Evolutionary conservation across 2,113 vertebrate species (phyloP).

Genomic region (Epinephelus moara): DNA sequence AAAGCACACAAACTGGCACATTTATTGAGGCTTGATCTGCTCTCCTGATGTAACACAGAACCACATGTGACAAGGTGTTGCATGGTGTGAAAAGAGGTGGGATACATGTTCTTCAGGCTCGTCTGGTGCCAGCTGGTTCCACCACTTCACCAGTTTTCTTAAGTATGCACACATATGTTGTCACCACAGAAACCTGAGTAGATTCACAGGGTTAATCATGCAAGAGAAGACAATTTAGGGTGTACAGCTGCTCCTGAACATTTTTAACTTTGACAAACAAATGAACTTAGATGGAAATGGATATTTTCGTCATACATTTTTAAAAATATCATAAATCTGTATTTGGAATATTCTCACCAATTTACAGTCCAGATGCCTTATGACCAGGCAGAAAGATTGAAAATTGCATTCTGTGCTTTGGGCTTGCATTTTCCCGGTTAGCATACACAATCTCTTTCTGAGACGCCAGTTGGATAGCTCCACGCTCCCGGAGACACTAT

Average conservation of each 20-base stretch:
- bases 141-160: constrained; percentile 1
- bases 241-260: constrained; percentile 4
- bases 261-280: constrained; percentile 13
- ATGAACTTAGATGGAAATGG: constrained; percentile 5
- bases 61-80: not conserved
- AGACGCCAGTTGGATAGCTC: constrained; percentile 27
- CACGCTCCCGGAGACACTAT: constrained; percentile 46
- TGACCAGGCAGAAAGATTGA: constrained; percentile 47
- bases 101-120: not conserved
- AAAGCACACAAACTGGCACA: not conserved
- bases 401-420: constrained; percentile 50
- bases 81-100: not conserved
- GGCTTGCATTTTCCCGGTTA: constrained; percentile 31
- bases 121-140: not conserved
- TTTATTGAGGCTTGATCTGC: not conserved
- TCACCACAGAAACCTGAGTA: constrained; percentile 1
- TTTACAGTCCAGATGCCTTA: constrained; percentile 19
- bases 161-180: not conserved
- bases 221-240: constrained; percentile 17
- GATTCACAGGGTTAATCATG: constrained; percentile 23
- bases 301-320: constrained; percentile 17
- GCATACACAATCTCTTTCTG: constrained; percentile 18
- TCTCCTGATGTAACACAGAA: not conserved
- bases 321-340: constrained; percentile 56
- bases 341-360: constrained; percentile 41